Conservation (phyloP, 2,113 vertebrate species). For the Dolichotis patagonum region DNA sequence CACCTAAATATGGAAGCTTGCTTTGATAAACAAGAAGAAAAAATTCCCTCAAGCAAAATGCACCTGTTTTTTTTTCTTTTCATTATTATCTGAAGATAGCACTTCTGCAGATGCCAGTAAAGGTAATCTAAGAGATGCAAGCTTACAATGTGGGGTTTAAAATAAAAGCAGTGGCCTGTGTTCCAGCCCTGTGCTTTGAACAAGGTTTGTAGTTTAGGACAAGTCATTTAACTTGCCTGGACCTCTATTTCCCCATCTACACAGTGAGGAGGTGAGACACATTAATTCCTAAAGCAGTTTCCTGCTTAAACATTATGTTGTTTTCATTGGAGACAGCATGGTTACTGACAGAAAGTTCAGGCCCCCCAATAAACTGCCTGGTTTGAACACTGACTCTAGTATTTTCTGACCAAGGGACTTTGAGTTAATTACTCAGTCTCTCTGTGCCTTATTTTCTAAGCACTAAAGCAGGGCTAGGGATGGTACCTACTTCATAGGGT, state of each 20-base stretch:
- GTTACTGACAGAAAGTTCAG: not conserved
- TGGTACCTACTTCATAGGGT: not conserved
- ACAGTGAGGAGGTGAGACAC: not conserved
- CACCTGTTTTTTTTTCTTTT: not conserved
- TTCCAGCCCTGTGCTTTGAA: not conserved
- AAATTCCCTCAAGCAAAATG: not conserved
- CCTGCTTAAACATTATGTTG: not conserved
- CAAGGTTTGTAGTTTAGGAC: not conserved
- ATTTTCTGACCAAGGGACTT: not conserved
- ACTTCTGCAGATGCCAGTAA: not conserved
- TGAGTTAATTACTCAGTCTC: not conserved
- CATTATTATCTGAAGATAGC: not conserved
- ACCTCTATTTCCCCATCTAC: not conserved
- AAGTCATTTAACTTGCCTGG: not conserved
- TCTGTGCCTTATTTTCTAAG: not conserved
- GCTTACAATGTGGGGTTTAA: not conserved
- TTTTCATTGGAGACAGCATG: not conserved
- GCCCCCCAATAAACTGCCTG: not conserved
- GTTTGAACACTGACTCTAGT: not conserved
- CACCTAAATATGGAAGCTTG: not conserved
- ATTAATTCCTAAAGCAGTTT: not conserved
- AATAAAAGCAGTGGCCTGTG: not conserved
- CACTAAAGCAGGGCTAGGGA: not conserved
- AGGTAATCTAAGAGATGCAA: not conserved
- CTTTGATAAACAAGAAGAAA: not conserved